Percentiles rank a stretch among this genome's conserved stretches.
These are phyloP conservation scores for Melanogrammus aeglefinus DNA, from an alignment of 2,797 vertebrate genomes.

Conservation along the genomic window DNA sequence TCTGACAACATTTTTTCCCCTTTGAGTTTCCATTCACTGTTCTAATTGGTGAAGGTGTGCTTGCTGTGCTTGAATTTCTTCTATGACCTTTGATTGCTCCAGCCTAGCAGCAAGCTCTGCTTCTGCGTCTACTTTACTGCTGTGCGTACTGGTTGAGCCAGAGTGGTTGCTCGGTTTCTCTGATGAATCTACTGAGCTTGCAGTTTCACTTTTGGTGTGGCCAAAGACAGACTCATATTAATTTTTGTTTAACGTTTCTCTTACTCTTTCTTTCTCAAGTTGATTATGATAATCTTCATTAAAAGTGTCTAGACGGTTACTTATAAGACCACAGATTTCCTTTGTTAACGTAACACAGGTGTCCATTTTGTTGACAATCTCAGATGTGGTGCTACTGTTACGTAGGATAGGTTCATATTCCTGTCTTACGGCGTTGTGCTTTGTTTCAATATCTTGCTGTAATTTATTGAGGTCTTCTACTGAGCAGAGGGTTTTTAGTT, in stretches of 20 bases:
- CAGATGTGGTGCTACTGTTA: conserved; percentile 21
- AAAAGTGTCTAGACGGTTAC: conserved; percentile 16
- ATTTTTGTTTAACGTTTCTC: conserved; percentile 23
- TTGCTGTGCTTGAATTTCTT: conserved; percentile 9
- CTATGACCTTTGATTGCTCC: conserved; percentile 18
- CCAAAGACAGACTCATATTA: conserved; percentile 34
- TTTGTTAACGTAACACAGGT: conserved; percentile 16
- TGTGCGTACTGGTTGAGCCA: conserved; percentile 9
- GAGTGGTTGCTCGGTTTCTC: conserved; percentile 11
- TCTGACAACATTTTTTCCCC: conserved; percentile 12
- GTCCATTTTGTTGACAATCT: conserved; percentile 27
- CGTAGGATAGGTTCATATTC: conserved; percentile 19
- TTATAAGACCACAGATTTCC: conserved; percentile 20
- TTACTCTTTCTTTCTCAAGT: conserved; percentile 32
- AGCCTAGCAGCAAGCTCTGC: conserved; percentile 22
- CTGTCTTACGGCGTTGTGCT: conserved; percentile 10
- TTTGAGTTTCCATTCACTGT: conserved; percentile 18
- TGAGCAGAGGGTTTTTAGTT: conserved; percentile 4
- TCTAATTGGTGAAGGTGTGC: conserved; percentile 18
- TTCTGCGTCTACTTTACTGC: conserved; percentile 12
- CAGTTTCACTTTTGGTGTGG: conserved; percentile 17
- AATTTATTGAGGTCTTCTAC: conserved; percentile 5
- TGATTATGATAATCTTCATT: conserved; percentile 16
- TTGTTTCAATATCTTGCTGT: conserved; percentile 14
- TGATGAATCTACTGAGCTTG: conserved; percentile 17